phyloP scores from a whole-genome alignment of 1,140 invertebrate species.

The Varroa destructor region DNA sequence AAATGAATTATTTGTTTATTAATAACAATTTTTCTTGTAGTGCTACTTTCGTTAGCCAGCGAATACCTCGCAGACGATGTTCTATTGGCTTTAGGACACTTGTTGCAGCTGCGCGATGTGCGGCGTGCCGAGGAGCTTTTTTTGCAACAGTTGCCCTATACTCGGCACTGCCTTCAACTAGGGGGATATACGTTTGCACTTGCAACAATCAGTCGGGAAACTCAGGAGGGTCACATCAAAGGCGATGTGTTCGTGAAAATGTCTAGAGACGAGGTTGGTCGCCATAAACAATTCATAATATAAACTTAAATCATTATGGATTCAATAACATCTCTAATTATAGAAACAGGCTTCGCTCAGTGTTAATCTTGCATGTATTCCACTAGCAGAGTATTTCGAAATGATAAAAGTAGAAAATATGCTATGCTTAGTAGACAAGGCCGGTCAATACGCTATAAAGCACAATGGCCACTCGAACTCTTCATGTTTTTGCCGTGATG shows the following conservation, averaged over 20 bases:
- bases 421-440: no score
- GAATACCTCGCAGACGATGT: conserved; percentile 14
- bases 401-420: no score
- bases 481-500: no score
- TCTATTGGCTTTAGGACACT: background rate
- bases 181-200: background rate
- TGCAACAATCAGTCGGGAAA: background rate
- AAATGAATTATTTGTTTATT: no score
- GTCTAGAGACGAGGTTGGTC: conserved; percentile 6
- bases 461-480: no score
- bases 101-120: background rate
- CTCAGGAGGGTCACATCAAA: background rate
- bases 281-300: background rate
- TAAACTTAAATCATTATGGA: no score
- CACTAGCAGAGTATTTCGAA: no score
- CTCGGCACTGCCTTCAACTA: background rate
- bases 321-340: no score
- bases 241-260: background rate
- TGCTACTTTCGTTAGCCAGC: background rate
- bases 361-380: no score
- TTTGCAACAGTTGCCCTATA: background rate
- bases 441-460: no score
- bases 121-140: conserved; percentile 6
- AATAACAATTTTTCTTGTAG: no score
- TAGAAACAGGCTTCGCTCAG: no score